phyloP scores from a whole-genome alignment of 2,888 invertebrate genomes.

The Drosophila mimica region DNA sequence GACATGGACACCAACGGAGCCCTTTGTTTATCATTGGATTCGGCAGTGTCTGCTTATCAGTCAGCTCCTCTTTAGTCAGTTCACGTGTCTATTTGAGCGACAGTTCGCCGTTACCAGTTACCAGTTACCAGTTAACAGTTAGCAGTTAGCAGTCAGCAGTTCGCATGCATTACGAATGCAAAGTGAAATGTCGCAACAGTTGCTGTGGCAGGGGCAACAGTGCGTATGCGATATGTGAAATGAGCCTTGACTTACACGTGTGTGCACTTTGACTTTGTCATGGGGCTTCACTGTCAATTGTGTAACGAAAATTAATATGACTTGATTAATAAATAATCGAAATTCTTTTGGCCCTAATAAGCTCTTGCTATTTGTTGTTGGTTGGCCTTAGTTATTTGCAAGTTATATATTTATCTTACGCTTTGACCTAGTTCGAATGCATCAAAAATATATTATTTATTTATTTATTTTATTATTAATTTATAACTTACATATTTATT shows the following conservation, averaged over 20 bases:
- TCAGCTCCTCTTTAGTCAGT: constrained; percentile 24
- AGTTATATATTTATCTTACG: neutral
- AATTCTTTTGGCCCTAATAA: constrained; percentile 10
- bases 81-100: constrained; percentile 39
- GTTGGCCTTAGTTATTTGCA: neutral
- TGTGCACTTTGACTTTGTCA: constrained; percentile 10
- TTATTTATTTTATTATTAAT: neutral
- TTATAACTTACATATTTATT: neutral
- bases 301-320: neutral
- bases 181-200: constrained; percentile 25
- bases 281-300: constrained; percentile 8
- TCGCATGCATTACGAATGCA: constrained; percentile 28
- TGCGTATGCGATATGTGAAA: constrained; percentile 66
- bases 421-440: neutral
- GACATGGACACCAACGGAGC: constrained; percentile 19
- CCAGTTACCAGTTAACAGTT: no score
- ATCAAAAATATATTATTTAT: neutral
- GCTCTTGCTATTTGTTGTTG: neutral
- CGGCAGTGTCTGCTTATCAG: constrained; percentile 41
- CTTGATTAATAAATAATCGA: constrained; percentile 19
- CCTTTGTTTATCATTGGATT: constrained; percentile 22
- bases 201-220: constrained; percentile 14
- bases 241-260: constrained; percentile 35
- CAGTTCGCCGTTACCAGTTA: constrained; percentile 35
- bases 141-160: neutral